phyloP scores from a whole-genome alignment of 2,113 vertebrate species.

The Apeltes quadracus region DNA sequence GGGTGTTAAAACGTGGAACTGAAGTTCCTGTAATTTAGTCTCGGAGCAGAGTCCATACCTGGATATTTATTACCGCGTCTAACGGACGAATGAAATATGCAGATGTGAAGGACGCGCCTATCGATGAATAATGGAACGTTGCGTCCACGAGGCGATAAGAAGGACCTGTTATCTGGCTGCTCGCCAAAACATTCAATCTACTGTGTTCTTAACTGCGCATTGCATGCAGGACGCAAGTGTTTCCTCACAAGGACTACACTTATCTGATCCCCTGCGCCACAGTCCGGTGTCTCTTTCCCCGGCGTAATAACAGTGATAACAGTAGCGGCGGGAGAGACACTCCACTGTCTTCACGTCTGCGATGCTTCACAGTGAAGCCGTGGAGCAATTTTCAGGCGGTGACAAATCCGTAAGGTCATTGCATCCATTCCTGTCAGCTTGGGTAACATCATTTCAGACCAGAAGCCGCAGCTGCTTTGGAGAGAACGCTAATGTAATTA shows the following conservation, averaged over 20 bases:
- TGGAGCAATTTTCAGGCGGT: conserved; percentile 28
- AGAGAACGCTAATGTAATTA: conserved; percentile 65
- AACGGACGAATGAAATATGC: conserved; percentile 50
- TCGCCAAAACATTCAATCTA: conserved; percentile 2
- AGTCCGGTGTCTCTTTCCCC: conserved; percentile 6
- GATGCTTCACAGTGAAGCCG: conserved; percentile 24
- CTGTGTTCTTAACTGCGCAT: background rate
- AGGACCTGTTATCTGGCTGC: conserved; percentile 12
- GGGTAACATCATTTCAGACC: conserved; percentile 63
- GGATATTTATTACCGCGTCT: conserved; percentile 33
- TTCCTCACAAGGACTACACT: background rate
- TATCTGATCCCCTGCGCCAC: conserved; percentile 11
- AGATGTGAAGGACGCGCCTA: conserved; percentile 26
- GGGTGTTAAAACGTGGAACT: background rate
- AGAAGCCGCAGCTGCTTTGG: conserved; percentile 45
- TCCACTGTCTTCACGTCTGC: conserved; percentile 23
- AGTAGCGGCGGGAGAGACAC: conserved; percentile 9
- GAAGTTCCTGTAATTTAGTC: conserved; percentile 11
- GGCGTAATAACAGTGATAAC: conserved; percentile 30
- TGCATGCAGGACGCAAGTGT: background rate
- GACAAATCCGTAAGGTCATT: conserved; percentile 65
- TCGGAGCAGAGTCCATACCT: conserved; percentile 12
- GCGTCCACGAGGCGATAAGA: conserved; percentile 2
- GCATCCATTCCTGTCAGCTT: conserved; percentile 72
- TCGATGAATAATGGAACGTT: conserved; percentile 49